Base-by-base conservation (phyloP, 2,113 vertebrate genomes). In the Bubo bubo region DNA sequence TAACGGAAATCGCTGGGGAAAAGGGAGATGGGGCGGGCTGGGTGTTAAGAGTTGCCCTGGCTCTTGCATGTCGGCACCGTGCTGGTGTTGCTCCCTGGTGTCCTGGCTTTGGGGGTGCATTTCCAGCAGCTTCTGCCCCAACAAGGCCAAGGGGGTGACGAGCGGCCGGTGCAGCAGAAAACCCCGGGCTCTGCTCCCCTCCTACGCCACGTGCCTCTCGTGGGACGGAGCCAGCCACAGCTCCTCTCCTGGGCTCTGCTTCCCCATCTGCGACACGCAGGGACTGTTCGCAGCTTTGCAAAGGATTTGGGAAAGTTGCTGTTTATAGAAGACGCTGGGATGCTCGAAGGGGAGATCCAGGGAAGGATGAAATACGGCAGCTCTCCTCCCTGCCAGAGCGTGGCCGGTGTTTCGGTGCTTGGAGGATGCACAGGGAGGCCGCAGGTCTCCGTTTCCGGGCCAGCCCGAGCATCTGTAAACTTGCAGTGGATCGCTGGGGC, bases 1-100 rank as follows among this genome's bases (percentile, higher is more conserved):
- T 45, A 8, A 5, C 1, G 10, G 88, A 26, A 34, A 7, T 26
- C 62, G 0, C 14, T 14, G 32, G 37, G 72, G 47, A 26, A 20
- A 28, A 23, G 63, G 34, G 39, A n/a, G 67, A 14, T 30, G 47
- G 35, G 66, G 41, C 4, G 5, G 66, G 30, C 39, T 49, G 68
- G 68, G 8, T 1, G 20, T 43, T 24, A 0, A 0, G 79, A n/a
- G 37, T 16, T 32, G 34, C 55, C 32, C 41, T 11, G 59, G 3
- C 35, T 49, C n/a, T 2, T 3, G 12, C 11, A 0, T 3, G 5
- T 11, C 5, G 3, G 63, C 1, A 0, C 66, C 12, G 24, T n/a
- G 50, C 41, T 0, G 2, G 5, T 1, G 3, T 82, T 24, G 12
- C 8, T 59, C 10, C 68, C 55, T 23, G 45, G 18, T 24, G 45